phyloP scores from a whole-genome alignment of 2,888 invertebrate genomes.

The Drosophila quinaria region DNA sequence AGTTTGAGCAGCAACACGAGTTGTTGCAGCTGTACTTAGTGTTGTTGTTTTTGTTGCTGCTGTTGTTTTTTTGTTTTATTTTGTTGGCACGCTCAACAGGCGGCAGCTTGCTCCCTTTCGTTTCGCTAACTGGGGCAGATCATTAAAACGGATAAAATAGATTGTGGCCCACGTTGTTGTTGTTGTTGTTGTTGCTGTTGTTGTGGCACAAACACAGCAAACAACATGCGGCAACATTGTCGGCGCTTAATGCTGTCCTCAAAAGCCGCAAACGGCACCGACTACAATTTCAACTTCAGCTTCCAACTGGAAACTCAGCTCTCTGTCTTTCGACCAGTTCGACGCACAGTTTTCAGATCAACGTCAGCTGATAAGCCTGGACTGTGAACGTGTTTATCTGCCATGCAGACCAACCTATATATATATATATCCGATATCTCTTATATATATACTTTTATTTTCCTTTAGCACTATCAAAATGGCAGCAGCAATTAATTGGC shows the following conservation, averaged over 20 bases:
- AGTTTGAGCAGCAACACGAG: conserved; percentile 39
- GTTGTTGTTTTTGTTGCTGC: conserved; percentile 25
- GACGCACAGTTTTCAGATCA: conserved; percentile 71
- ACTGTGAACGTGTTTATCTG: conserved; percentile 56
- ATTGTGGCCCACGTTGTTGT: conserved; percentile 72
- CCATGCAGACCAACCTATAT: conserved; percentile 24
- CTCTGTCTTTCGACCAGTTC: conserved; percentile 36
- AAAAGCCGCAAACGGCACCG: conserved; percentile 72
- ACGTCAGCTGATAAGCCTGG: conserved; percentile 73
- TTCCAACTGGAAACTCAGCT: conserved; percentile 27
- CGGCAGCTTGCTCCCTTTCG: conserved; percentile 71
- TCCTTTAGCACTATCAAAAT: conserved; percentile 75
- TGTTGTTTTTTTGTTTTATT: conserved; percentile 27
- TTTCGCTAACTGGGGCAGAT: conserved; percentile 81
- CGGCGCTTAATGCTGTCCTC: conserved; percentile 78
- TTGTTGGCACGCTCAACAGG: conserved; percentile 66
- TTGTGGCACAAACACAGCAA: conserved; percentile 12
- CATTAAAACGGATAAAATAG: conserved; percentile 79
- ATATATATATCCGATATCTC: conserved; percentile 18
- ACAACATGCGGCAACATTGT: conserved; percentile 57
- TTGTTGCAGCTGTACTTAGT: conserved; percentile 45
- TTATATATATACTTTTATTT: conserved; percentile 28
- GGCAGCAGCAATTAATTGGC: conserved; percentile 79
- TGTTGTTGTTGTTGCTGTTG: conserved; percentile 26
- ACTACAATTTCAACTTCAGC: conserved; percentile 28